Percentiles rank a stretch among this genome's conserved stretches.
phyloP scores from a whole-genome alignment of 2,113 vertebrate species.

The Cisticola juncidis region DNA sequence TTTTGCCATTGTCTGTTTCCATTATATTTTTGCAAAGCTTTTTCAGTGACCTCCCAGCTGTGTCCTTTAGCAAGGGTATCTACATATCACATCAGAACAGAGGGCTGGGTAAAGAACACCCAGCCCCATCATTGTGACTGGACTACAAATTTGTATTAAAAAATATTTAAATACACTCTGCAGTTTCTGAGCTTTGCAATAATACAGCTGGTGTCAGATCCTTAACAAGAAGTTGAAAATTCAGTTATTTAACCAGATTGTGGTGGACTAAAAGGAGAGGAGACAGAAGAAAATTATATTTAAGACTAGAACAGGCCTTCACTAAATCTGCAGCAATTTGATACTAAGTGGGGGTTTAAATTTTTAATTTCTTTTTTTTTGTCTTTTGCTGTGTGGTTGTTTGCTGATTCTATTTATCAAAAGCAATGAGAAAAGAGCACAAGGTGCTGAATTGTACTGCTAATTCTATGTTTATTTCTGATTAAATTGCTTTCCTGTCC shows the following conservation, averaged over 20 bases:
- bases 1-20: not conserved
- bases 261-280: not conserved
- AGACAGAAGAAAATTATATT: not conserved
- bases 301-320: not conserved
- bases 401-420: not conserved
- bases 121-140: not conserved
- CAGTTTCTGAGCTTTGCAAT: not conserved
- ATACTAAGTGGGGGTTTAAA: not conserved
- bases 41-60: not conserved
- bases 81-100: not conserved
- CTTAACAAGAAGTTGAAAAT: not conserved
- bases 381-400: not conserved
- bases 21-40: not conserved
- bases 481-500: constrained; percentile 43
- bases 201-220: not conserved
- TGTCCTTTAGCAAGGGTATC: not conserved
- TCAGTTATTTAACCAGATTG: not conserved
- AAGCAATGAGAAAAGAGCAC: not conserved
- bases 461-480: constrained; percentile 29
- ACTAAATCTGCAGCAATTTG: not conserved
- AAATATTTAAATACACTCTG: not conserved
- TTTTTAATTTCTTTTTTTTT: not conserved
- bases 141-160: not conserved
- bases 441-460: not conserved
- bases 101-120: not conserved